phyloP scores from a whole-genome alignment of 2,797 vertebrate genomes.

The Urocyon cinereoargenteus region DNA sequence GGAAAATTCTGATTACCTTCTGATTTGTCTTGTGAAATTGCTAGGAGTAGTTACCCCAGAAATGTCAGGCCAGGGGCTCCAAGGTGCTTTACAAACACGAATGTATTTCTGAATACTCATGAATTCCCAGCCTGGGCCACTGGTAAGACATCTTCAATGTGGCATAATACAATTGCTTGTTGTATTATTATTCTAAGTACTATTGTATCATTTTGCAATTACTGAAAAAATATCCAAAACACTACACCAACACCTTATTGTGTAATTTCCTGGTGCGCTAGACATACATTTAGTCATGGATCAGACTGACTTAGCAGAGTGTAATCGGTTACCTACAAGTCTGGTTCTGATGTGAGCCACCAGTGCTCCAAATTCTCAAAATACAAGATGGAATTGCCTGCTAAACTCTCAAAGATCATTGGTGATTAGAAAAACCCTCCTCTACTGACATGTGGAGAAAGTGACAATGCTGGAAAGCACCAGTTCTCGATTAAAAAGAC shows the following conservation, averaged over 20 bases:
- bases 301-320: conserved; percentile 40
- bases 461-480: conserved; percentile 55
- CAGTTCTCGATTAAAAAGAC: conserved; percentile 61
- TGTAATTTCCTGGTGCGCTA: neutral
- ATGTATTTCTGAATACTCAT: neutral
- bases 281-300: conserved; percentile 3
- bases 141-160: neutral
- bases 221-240: conserved; percentile 43
- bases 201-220: neutral
- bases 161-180: neutral
- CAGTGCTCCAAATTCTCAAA: conserved; percentile 11
- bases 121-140: neutral
- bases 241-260: neutral
- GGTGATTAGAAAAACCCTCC: conserved; percentile 61
- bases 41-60: neutral
- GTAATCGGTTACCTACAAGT: conserved; percentile 40
- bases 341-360: neutral
- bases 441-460: conserved; percentile 55
- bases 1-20: conserved; percentile 32
- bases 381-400: conserved; percentile 25
- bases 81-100: conserved; percentile 2
- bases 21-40: conserved; percentile 49
- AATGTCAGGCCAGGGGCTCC: neutral
- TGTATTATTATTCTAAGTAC: neutral
- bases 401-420: conserved; percentile 60